Percentiles rank a stretch among this genome's conserved stretches.
Evolutionary conservation across 2,113 vertebrate genomes (phyloP).

Genomic region (Pycnonotus jocosus): DNA sequence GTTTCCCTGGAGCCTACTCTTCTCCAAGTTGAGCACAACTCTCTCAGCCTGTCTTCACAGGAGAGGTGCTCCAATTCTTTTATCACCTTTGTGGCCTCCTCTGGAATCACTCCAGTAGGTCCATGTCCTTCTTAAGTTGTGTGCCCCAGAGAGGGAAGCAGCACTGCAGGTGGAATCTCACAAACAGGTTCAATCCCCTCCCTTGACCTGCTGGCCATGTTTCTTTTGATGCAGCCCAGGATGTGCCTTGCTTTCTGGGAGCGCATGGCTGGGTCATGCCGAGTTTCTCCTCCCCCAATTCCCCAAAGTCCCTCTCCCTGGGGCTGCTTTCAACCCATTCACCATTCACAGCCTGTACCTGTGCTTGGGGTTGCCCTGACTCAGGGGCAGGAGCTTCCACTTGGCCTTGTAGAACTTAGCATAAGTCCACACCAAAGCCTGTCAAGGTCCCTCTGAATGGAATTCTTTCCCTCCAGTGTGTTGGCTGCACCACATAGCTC

Average conservation of each 20-base stretch:
- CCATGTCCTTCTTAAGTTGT: rapidly evolving
- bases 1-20: not conserved
- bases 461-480: not conserved
- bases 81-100: not conserved
- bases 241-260: not conserved
- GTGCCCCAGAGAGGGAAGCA: not conserved
- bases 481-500: not conserved
- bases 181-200: not conserved
- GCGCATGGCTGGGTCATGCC: not conserved
- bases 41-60: too few species aligned
- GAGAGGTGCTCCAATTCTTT: not conserved
- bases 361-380: not conserved
- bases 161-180: not conserved
- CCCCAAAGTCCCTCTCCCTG: not conserved
- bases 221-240: not conserved
- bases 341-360: not conserved
- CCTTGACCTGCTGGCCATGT: not conserved
- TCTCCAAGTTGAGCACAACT: not conserved
- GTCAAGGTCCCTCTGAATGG: not conserved
- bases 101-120: not conserved
- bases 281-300: not conserved
- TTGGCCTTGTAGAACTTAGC: not conserved
- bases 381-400: not conserved
- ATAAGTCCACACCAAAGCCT: not conserved
- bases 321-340: not conserved